Evolutionary conservation across 2,797 vertebrate species (phyloP).

Genomic region (Myotis findleyi): DNA sequence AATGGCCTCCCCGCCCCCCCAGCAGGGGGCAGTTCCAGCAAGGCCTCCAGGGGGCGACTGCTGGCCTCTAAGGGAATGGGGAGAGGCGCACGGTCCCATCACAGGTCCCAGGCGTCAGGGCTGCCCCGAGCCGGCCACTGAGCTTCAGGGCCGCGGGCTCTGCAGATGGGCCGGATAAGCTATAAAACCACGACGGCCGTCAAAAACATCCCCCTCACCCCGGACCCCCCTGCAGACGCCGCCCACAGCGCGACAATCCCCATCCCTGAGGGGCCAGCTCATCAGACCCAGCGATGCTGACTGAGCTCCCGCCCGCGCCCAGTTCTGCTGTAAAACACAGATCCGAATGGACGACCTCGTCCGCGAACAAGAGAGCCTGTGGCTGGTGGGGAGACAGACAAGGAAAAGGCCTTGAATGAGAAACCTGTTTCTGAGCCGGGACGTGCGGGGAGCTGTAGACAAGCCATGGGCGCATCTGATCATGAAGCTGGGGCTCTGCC

Average conservation of each 20-base stretch:
- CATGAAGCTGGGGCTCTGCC: neutral
- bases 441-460: no score
- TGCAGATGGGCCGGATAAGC: no score
- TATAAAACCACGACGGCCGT: no score
- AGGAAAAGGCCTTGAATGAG: neutral
- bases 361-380: neutral
- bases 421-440: neutral
- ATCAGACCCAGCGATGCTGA: neutral
- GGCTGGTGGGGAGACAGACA: neutral
- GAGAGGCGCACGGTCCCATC: no score
- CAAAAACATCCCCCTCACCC: neutral
- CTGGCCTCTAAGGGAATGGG: neutral
- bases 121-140: no score
- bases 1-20: no score
- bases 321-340: neutral
- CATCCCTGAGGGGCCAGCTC: no score
- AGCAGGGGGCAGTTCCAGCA: no score
- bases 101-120: neutral
- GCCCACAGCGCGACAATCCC: neutral
- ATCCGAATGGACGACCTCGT: neutral
- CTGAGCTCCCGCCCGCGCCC: neutral
- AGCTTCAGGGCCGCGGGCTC: no score
- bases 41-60: neutral
- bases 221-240: neutral
- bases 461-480: neutral